phyloP scores from a whole-genome alignment of 1,140 invertebrate species.

The Anadara kagoshimensis region DNA sequence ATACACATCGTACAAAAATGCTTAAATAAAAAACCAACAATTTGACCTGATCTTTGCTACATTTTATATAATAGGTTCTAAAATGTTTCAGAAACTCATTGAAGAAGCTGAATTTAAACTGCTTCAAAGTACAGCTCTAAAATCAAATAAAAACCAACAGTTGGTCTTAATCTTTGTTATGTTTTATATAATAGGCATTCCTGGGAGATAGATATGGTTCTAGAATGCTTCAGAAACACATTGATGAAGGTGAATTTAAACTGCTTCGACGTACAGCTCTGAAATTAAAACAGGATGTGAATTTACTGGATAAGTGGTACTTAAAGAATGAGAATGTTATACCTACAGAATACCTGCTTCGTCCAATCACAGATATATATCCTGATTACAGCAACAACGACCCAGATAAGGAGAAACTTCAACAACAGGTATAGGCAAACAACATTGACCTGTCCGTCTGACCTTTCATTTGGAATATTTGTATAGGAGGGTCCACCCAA shows the following conservation, averaged over 20 bases:
- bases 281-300: constrained; percentile 78
- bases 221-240: constrained; percentile 47
- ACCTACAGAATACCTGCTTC: constrained; percentile 88
- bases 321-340: constrained; percentile 96
- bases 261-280: constrained; percentile 44
- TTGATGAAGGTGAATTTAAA: constrained; percentile 55
- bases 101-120: no score
- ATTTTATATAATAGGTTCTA: no score
- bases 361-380: constrained; percentile 71
- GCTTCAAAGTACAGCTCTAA: no score
- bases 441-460: no score
- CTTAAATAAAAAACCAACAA: no score
- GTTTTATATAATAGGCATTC: constrained; percentile 48
- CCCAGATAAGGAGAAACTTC: constrained; percentile 28
- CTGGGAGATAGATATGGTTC: constrained; percentile 64
- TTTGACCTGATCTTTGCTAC: no score
- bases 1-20: no score
- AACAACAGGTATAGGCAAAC: constrained; percentile 36
- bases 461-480: no score
- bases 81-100: no score
- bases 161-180: not conserved
- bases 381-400: constrained; percentile 44
- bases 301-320: constrained; percentile 94
- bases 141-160: no score
- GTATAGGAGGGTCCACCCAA: no score